Base-by-base conservation (phyloP, 2,797 vertebrate species). In the Pseudomugil gertrudae region DNA sequence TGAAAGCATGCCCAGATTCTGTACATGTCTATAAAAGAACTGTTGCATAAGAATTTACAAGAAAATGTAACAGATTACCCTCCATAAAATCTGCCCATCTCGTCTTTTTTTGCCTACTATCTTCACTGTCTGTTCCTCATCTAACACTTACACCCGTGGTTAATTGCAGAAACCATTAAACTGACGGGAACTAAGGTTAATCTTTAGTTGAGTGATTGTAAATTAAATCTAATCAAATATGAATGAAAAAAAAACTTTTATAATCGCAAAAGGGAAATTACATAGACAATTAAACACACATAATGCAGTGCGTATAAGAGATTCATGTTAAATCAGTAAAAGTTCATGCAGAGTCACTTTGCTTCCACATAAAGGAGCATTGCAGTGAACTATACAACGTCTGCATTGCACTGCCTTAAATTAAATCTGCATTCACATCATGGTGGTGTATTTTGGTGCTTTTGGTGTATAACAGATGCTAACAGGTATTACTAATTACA, bases 101-200 rank as follows among this genome's bases (percentile, higher is more conserved):
- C 61, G 53, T 35, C 48, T 24, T 26, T 19, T 6, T 63, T 52
- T 52, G 1, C 10, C 33, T 33, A 21, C 32, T n/a, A 50, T 60
- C 30, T 65, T 63, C 3, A 43, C 45, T 63, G 32, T 69, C 40
- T 55, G 48, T 68, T 47, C 9, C 62, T 27, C 48, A 60, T 58
- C 54, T 27, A 11, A 53, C 35, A 27, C 26, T 3, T 40, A 74
- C 0, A 5, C 55, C n/a, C 15, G 63, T 9, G 26, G 24, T 63
- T 30, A 27, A 54, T 53, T 29, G 24, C 71, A 68, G 74, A 40
- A 75, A 43, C 56, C 69, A 23, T 71, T 57, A 63, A 45, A 32
- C 53, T 17, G 3, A 57, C 45, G 56, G 40, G 63, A 21, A 65
- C 59, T 32, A 48, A 14, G 9, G 19, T 32, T 48, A 61, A 54